Base-by-base conservation (phyloP, 37 sponge, comb jelly and placozoan genomes). In the Cliona cf. orientalis region DNA sequence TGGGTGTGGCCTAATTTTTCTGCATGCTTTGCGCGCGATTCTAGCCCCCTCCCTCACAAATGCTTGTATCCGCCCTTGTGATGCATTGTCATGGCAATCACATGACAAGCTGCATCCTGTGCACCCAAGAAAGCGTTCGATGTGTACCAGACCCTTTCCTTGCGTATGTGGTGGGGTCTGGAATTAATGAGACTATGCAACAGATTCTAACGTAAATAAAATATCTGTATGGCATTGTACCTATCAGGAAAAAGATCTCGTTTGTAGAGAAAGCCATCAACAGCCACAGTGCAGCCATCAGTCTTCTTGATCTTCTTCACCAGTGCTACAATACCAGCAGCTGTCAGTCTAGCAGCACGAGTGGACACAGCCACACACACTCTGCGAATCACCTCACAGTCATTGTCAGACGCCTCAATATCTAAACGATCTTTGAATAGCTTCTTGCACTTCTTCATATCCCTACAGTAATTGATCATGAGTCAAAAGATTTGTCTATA, bases 251-350 rank as follows among this genome's bases (percentile, higher is more conserved):
- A 96, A 1, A 95, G 97, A 76, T 99, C 97, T 19, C 82, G 57
- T 71, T 94, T 90, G 87, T 91, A 99, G 39, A 99, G 85, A 17
- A 95, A 92, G 0, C 99, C 99, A 74, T 99, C 99, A n/a, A 99
- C 91, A 33, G 99, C 97, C 43, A 94, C 97, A 2, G 92, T 88
- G 69, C 97, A 92, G 41, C 79, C 76, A 25, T 74, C 69, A 43
- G 83, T 34, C 46, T 82, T 90, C 11, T 76, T 76, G 29, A 96
- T 96, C 83, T 88, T 95, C 75, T 72, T 81, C 59, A 94, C 90
- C 12, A 95, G 66, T 23, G 98, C 79, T 5, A 87, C 82, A 19
- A 97, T 80, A 1, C 98, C 98, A 58, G 93, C 91, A 19, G 89
- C 99, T 23, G 95, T 91, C n/a, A 99, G 83, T 44, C 93, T 74